A percentile compares a stretch with the other conserved stretches of the same genome.
Evolutionary conservation across 1,140 invertebrate genomes (phyloP).

Genomic region (Brachionus paranguensis): DNA sequence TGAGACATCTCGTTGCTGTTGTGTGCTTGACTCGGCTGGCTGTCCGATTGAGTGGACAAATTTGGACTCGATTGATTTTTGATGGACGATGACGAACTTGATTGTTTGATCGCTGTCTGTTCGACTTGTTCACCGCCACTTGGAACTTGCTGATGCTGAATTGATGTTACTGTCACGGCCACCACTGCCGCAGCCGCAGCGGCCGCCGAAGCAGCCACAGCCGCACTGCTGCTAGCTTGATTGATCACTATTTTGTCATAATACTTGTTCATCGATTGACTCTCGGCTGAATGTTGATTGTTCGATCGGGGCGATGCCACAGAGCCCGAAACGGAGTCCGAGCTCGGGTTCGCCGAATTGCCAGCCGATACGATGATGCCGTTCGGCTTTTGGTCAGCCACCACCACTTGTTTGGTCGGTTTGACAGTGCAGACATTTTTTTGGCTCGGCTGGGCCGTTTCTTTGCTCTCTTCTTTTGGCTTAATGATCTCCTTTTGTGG

Average conservation of each 20-base stretch:
- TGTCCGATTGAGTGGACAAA: neutral
- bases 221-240: neutral
- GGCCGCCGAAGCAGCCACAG: neutral
- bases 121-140: neutral
- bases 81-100: neutral
- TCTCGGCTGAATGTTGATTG: neutral
- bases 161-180: neutral
- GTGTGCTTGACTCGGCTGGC: neutral
- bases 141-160: neutral
- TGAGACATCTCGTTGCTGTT: neutral
- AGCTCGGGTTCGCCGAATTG: neutral
- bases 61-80: slow-evolving; percentile 9
- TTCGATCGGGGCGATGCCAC: neutral
- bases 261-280: neutral
- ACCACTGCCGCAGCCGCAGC: neutral
- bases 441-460: neutral
- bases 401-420: neutral
- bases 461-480: neutral
- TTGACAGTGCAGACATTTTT: slow-evolving; percentile 39
- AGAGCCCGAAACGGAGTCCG: neutral
- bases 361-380: neutral
- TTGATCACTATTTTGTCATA: slow-evolving; percentile 25
- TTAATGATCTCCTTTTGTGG: neutral
- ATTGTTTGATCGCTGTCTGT: neutral
- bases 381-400: neutral